Evolutionary conservation across 2,888 invertebrate genomes (phyloP).

Genomic region (Athrips mouffetella): DNA sequence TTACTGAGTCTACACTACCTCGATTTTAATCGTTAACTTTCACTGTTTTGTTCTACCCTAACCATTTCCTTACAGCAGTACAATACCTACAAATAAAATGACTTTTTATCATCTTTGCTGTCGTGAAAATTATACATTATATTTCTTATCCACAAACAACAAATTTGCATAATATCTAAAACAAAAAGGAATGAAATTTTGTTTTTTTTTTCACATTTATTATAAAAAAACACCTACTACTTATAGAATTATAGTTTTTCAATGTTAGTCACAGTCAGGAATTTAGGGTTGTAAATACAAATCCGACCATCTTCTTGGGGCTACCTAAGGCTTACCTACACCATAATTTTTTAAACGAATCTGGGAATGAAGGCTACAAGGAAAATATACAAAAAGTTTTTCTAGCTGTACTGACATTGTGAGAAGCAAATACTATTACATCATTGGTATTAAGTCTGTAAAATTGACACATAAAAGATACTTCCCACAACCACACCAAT

Average conservation of each 20-base stretch:
- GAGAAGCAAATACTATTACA: background rate
- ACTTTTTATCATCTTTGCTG: slow-evolving; percentile 34
- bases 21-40: too few species aligned
- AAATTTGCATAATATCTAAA: slow-evolving; percentile 58
- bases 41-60: too few species aligned
- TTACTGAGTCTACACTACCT: too few species aligned
- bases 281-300: slow-evolving; percentile 21
- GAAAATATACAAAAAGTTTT: background rate
- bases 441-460: background rate
- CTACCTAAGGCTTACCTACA: slow-evolving; percentile 28
- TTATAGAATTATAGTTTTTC: slow-evolving; percentile 26
- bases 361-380: background rate
- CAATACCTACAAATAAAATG: slow-evolving; percentile 43
- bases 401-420: background rate
- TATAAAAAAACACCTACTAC: slow-evolving; percentile 44
- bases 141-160: slow-evolving; percentile 40
- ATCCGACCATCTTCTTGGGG: slow-evolving; percentile 21
- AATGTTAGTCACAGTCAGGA: slow-evolving; percentile 27
- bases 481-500: slow-evolving; percentile 4
- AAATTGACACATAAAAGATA: background rate
- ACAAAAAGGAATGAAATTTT: slow-evolving; percentile 68
- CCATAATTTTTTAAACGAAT: background rate
- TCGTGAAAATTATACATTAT: slow-evolving; percentile 32
- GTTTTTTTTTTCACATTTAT: slow-evolving; percentile 27
- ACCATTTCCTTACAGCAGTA: slow-evolving; percentile 50